phyloP scores from a whole-genome alignment of 2,113 vertebrate genomes.

The Lanius collurio region DNA sequence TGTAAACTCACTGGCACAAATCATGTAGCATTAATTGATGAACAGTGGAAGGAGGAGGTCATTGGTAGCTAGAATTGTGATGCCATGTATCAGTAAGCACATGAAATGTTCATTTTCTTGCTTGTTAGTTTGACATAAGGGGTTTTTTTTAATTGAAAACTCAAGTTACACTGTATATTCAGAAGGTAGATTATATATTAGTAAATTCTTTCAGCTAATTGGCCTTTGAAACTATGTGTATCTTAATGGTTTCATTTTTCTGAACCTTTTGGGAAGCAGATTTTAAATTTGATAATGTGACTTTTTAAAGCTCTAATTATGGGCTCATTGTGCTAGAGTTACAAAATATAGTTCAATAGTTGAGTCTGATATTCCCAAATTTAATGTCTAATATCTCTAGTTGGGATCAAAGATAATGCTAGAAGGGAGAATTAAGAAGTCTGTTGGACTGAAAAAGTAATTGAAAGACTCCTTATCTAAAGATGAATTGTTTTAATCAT shows the following conservation, averaged over 20 bases:
- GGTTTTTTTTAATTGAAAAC: not conserved
- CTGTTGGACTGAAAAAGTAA: not conserved
- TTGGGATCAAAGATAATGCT: not conserved
- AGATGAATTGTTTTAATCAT: conserved; percentile 18
- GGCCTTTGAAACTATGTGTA: not conserved
- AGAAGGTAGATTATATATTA: not conserved
- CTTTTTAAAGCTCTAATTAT: not conserved
- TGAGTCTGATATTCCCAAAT: not conserved
- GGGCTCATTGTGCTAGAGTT: not conserved
- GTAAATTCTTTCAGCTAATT: not conserved
- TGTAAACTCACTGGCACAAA: not conserved
- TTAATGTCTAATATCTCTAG: not conserved
- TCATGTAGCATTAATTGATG: not conserved
- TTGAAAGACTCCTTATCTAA: not conserved
- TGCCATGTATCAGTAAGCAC: not conserved
- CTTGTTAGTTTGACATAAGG: not conserved
- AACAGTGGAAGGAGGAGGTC: not conserved
- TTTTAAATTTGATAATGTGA: not conserved
- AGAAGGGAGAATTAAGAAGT: not conserved
- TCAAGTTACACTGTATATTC: not conserved
- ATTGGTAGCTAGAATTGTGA: not conserved
- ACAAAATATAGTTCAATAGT: not conserved
- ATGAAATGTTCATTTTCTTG: not conserved
- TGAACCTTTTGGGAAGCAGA: not conserved
- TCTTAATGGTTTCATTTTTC: not conserved